Conservation (phyloP, 2,113 vertebrate genomes). For the Gambusia holbrooki region DNA sequence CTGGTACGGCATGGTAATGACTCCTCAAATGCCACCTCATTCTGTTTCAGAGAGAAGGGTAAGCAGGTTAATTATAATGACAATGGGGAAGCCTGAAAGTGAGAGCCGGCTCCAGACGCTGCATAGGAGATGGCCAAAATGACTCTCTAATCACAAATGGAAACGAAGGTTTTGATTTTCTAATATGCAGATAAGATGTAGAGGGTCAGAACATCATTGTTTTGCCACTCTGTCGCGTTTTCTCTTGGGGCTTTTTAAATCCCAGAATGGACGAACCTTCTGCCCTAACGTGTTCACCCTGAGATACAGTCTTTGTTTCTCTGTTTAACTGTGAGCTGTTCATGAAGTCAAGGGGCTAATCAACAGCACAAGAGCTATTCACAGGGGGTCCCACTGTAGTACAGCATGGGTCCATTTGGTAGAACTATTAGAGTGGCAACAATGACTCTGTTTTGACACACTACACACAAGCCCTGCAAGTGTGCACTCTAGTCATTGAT, state of each 20-base stretch:
- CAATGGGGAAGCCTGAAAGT: conserved; percentile 76
- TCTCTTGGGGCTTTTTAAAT: conserved; percentile 62
- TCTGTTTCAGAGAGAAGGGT: conserved; percentile 78
- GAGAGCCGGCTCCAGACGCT: conserved; percentile 73
- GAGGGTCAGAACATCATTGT: conserved; percentile 79
- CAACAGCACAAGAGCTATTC: conserved; percentile 68
- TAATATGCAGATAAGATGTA: conserved; percentile 77
- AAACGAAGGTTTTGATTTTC: conserved; percentile 78
- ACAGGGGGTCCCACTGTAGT: conserved; percentile 63
- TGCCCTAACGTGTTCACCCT: conserved; percentile 41
- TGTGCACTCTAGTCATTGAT: conserved; percentile 67
- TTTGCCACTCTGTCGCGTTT: conserved; percentile 78
- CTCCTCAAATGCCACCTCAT: conserved; percentile 81
- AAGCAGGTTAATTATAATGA: conserved; percentile 84
- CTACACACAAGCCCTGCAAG: conserved; percentile 44
- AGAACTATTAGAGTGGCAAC: conserved; percentile 68
- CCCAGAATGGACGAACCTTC: conserved; percentile 54
- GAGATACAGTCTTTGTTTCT: conserved; percentile 62
- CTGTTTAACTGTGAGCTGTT: conserved; percentile 74
- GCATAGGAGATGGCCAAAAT: conserved; percentile 69
- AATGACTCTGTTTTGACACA: conserved; percentile 69
- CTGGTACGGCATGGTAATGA: conserved; percentile 83
- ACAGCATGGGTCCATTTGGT: conserved; percentile 67
- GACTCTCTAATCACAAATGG: conserved; percentile 77
- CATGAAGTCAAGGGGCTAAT: conserved; percentile 79